phyloP scores from a whole-genome alignment of 2,113 vertebrate species.

The Fulica atra region DNA sequence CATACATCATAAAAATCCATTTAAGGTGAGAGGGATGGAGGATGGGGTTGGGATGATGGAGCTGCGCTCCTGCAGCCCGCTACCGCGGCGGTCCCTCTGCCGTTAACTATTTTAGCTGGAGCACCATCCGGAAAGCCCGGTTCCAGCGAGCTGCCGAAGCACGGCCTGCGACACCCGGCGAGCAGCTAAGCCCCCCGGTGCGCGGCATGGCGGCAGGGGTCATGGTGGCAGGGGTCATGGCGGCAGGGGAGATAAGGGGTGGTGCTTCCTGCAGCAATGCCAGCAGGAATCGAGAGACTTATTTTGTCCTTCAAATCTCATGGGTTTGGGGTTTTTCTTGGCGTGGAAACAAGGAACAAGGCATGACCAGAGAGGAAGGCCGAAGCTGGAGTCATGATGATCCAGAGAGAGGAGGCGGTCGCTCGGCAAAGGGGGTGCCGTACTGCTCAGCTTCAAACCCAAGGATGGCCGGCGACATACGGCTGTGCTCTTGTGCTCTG shows the following conservation, averaged over 20 bases:
- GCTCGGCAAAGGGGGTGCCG: neutral
- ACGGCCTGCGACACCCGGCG: fast-evolving
- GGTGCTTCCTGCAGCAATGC: fast-evolving
- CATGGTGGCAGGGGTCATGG: fast-evolving
- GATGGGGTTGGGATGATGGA: fast-evolving
- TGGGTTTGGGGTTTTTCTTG: neutral
- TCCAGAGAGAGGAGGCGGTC: neutral
- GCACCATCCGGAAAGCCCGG: neutral
- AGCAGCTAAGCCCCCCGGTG: neutral
- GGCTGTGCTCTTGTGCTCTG: no score
- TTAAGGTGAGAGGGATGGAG: neutral
- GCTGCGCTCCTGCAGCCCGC: neutral
- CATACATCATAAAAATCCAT: no score
- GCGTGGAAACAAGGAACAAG: neutral
- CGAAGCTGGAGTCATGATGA: neutral
- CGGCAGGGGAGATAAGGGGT: fast-evolving
- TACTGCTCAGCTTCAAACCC: no score
- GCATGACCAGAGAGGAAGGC: neutral
- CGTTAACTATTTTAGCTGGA: neutral
- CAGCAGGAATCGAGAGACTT: neutral
- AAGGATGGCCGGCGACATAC: no score
- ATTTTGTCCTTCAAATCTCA: neutral
- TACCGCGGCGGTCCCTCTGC: neutral
- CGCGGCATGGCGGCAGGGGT: neutral
- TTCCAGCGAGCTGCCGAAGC: neutral